phyloP scores from a whole-genome alignment of 1,140 invertebrate species.

The Goniozus legneri region DNA sequence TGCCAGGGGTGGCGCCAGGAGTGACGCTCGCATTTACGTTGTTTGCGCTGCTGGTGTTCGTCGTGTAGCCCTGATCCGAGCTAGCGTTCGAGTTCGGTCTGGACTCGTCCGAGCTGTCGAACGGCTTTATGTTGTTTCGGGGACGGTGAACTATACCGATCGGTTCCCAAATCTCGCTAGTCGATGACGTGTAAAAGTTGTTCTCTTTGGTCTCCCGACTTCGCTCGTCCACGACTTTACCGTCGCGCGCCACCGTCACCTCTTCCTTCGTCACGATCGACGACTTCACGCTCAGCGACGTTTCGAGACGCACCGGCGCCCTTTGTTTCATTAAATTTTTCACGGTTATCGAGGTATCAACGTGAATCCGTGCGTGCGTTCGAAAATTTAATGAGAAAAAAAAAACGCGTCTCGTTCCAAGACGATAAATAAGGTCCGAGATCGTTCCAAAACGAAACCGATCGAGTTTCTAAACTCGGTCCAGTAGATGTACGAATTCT shows the following conservation, averaged over 20 bases:
- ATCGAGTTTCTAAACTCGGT: too few relatives aligned
- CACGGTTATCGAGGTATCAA: not conserved
- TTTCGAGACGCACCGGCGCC: constrained; percentile 70
- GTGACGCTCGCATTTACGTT: constrained; percentile 35
- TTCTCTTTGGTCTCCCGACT: constrained; percentile 71
- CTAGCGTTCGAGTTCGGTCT: constrained; percentile 50
- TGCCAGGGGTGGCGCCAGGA: constrained; percentile 33
- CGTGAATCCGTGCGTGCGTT: too few relatives aligned
- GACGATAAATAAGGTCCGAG: too few relatives aligned
- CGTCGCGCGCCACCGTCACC: constrained; percentile 67
- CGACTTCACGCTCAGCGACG: constrained; percentile 69
- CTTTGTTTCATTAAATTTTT: constrained; percentile 38
- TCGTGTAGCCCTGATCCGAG: constrained; percentile 51
- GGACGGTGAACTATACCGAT: constrained; percentile 54
- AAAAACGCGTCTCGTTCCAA: too few relatives aligned
- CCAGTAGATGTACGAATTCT: too few relatives aligned
- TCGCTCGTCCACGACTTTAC: constrained; percentile 68
- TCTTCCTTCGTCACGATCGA: constrained; percentile 71
- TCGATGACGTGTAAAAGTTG: constrained; percentile 67
- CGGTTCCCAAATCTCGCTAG: constrained; percentile 69
- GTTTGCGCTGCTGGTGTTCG: constrained; percentile 43
- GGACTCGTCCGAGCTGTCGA: constrained; percentile 49
- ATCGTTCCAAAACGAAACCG: too few relatives aligned
- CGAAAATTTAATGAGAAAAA: too few relatives aligned
- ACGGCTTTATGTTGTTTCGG: constrained; percentile 46